Base-by-base conservation (phyloP, 2,113 vertebrate species). In the Halichoerus grypus region DNA sequence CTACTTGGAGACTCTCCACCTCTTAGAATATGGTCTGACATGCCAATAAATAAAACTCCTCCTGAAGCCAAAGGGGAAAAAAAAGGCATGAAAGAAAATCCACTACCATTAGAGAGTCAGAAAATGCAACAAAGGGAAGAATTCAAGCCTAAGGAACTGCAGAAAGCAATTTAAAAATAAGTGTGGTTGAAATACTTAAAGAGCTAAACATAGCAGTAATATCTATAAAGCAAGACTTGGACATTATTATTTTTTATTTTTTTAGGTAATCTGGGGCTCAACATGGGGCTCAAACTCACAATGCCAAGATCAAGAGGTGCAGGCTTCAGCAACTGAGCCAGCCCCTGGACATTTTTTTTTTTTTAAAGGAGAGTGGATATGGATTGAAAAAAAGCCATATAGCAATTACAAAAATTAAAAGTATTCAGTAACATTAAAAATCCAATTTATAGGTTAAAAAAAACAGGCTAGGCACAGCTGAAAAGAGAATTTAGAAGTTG, bases 351-450 rank as follows among this genome's bases (percentile, higher is more conserved):
- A 4, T 26, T 61, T 61, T 85, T 69, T 84, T 96, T 93, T 69
- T 91, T 46, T 67, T 71, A 36, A 59, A 53, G 16, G 49, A 90
- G 9, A 71, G 1, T 12, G 6, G 4, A 85, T 31, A 69, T 80
- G 6, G 8, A 71, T 89, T 92, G 10, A 36, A 85, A 57, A 93
- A 94, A 92, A 31, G n/a, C 65, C 15, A 74, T 31, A 90, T 12
- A 13, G 71, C 88, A 14, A 77, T 84, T 74, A 65, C 53, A 83
- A 85, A 95, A 85, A 33, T 93, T 24, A 42, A 72, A 92, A 87
- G n/a, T 42, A 93, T 4, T 80, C n/a, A 55, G 22, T 81, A n/a
- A 94, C 90, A 71, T 67, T 93, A 87, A 96, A 94, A 96, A n/a
- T 55, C 53, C 46, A 86, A 49, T 74, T 59, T 87, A 7, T 46